These are phyloP conservation scores for Chionodraco myersi DNA, from an alignment of 2,113 vertebrate genomes.

Conservation along the genomic window DNA sequence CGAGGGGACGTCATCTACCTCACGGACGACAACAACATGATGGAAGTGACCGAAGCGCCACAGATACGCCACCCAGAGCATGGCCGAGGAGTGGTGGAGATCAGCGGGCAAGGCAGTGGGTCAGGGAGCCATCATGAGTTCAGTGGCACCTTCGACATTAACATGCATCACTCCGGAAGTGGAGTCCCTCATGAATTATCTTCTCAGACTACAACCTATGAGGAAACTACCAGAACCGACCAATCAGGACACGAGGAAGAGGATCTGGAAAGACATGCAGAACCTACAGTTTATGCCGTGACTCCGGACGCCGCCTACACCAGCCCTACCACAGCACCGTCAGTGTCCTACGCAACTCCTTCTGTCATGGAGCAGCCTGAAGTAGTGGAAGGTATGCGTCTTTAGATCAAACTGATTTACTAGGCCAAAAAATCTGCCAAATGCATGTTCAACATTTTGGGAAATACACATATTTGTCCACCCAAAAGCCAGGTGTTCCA, in stretches of 20 bases:
- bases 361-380: constrained; percentile 67
- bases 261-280: constrained; percentile 39
- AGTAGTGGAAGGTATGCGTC: constrained; percentile 66
- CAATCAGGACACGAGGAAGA: constrained; percentile 32
- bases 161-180: constrained; percentile 54
- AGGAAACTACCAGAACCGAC: constrained; percentile 2
- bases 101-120: constrained; percentile 77
- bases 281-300: constrained; percentile 49
- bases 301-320: constrained; percentile 36
- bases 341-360: constrained; percentile 66
- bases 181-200: constrained; percentile 11
- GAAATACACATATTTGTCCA: background rate
- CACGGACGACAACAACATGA: constrained; percentile 80
- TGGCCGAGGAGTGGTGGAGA: constrained; percentile 81
- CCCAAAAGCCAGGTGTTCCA: too few species aligned
- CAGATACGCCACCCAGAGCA: constrained; percentile 81
- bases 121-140: constrained; percentile 66
- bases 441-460: background rate
- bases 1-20: constrained; percentile 77
- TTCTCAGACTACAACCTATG: constrained; percentile 24
- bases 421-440: background rate
- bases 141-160: constrained; percentile 47
- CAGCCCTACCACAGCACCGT: constrained; percentile 70
- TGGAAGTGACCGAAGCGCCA: constrained; percentile 78
- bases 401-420: background rate